Conservation (phyloP, 2,888 invertebrate species). For the Machimus atricapillus region DNA sequence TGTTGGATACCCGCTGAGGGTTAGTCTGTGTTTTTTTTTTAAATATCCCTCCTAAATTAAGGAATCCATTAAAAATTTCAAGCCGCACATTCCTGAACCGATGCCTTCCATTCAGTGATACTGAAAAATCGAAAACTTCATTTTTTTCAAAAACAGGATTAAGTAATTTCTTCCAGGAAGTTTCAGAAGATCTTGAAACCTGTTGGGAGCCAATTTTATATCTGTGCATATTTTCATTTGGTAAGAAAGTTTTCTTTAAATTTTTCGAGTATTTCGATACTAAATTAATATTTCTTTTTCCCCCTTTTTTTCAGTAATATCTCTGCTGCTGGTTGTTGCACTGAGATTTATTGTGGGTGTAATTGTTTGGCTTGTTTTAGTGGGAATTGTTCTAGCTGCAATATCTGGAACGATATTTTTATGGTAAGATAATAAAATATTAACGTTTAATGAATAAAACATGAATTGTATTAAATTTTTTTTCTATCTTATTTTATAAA, state of each 20-base stretch:
- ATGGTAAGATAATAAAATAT: conserved; percentile 64
- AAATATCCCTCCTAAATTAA: background rate
- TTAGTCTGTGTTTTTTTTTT: no score
- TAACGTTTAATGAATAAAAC: background rate
- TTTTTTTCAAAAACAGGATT: conserved; percentile 64
- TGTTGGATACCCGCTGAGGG: no score
- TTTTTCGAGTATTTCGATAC: background rate
- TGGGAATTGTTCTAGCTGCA: conserved; percentile 64
- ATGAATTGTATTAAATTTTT: no score
- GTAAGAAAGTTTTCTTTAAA: conserved; percentile 58
- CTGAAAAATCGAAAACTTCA: conserved; percentile 55
- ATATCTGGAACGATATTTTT: conserved; percentile 67
- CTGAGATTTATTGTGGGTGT: conserved; percentile 68
- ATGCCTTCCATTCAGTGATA: conserved; percentile 54
- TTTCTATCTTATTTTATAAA: no score
- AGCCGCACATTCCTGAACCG: conserved; percentile 65
- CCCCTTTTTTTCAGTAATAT: conserved; percentile 58
- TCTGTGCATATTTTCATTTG: conserved; percentile 68
- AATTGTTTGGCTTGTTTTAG: conserved; percentile 70
- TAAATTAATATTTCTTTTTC: background rate
- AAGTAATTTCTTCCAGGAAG: conserved; percentile 67
- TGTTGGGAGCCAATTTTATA: conserved; percentile 69
- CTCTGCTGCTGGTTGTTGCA: conserved; percentile 65
- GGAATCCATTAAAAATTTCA: background rate
- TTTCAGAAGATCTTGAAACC: conserved; percentile 67